A percentile compares a stretch with the other conserved stretches of the same genome.
These are phyloP conservation scores for Apus apus DNA, from an alignment of 2,113 vertebrate genomes.

Conservation along the genomic window DNA sequence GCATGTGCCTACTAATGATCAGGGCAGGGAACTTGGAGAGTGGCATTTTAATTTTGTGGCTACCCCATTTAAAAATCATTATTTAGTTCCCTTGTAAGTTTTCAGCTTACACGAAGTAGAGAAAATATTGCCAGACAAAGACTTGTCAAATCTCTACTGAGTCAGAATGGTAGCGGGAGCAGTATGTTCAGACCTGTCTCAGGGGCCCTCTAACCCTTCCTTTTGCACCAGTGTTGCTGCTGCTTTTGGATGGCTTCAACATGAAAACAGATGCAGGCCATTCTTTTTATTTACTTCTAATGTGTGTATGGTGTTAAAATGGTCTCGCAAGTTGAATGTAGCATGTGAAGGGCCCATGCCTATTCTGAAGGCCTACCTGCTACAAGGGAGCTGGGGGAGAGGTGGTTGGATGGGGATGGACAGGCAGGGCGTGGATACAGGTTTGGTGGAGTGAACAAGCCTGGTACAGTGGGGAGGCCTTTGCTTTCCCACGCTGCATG, in stretches of 20 bases:
- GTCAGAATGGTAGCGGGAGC: background rate
- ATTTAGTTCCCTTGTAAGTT: background rate
- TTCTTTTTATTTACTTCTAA: background rate
- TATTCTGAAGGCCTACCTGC: background rate
- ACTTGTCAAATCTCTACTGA: background rate
- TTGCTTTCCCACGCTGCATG: fast-evolving
- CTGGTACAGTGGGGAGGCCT: background rate
- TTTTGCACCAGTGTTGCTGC: background rate
- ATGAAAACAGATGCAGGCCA: background rate
- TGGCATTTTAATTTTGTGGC: background rate
- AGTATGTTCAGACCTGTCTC: background rate
- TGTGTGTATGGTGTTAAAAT: no score
- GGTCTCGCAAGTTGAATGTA: background rate
- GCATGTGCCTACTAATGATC: background rate
- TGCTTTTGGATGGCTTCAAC: background rate
- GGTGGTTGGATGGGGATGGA: background rate
- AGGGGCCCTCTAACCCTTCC: background rate
- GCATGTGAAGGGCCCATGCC: background rate
- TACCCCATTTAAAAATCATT: background rate
- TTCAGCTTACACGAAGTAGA: background rate
- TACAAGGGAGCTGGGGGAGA: background rate
- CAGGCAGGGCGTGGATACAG: fast-evolving
- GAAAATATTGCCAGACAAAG: background rate
- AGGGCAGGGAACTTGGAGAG: background rate
- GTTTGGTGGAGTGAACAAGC: background rate